These are phyloP conservation scores for Leucania comma DNA, from an alignment of 2,888 invertebrate species.

Conservation along the genomic window DNA sequence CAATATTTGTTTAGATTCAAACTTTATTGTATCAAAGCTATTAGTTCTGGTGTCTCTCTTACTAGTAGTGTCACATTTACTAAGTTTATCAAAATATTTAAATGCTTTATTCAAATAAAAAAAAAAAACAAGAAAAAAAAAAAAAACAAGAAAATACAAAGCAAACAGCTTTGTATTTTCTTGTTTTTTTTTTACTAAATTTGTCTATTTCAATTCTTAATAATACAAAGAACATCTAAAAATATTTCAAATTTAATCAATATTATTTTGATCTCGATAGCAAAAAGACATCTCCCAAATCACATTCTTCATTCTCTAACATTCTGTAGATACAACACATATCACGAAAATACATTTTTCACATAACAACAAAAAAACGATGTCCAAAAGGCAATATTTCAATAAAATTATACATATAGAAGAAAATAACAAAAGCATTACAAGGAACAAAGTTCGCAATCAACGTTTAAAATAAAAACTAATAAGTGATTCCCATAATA, in stretches of 20 bases:
- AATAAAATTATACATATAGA: conserved; percentile 52
- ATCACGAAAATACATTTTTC: conserved; percentile 42
- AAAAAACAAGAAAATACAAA: no score
- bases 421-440: background rate
- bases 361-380: conserved; percentile 48
- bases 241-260: background rate
- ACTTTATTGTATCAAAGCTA: background rate
- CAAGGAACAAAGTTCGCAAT: conserved; percentile 11
- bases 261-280: background rate
- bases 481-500: background rate
- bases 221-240: no score
- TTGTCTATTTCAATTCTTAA: no score
- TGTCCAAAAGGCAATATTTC: conserved; percentile 87
- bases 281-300: conserved; percentile 23
- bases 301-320: background rate
- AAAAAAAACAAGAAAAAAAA: no score
- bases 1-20: background rate
- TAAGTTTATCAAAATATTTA: background rate
- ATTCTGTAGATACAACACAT: conserved; percentile 26
- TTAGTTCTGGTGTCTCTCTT: background rate
- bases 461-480: background rate
- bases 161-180: no score
- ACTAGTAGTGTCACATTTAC: background rate
- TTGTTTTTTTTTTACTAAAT: no score
- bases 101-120: background rate